Base-by-base conservation (phyloP, 2,113 vertebrate species). In the Pangasianodon hypophthalmus region DNA sequence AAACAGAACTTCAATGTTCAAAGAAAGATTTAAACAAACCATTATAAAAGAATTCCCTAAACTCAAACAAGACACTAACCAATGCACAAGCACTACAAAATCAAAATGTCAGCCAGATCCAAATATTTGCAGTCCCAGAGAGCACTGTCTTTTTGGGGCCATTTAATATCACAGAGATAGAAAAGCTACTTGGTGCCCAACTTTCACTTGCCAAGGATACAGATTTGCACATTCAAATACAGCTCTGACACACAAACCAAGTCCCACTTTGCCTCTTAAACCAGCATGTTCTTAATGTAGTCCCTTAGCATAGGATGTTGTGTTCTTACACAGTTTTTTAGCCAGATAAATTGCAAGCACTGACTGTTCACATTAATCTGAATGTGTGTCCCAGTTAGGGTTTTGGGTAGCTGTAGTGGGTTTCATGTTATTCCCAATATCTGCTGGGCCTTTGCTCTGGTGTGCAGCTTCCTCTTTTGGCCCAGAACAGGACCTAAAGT, bases 141-240 rank as follows among this genome's bases (percentile, higher is more conserved):
- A 84, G 54, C 6, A 58, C 11, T 24, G 11, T 56, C 37, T 37
- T 83, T 41, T 84, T 58, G 4, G 18, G 8, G n/a, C 4, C 77
- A 11, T 41, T 41, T 41, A 50, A 32, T 52, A 54, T n/a, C n/a
- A n/a, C 75, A 32, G 48, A 60, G 37, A 14, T 16, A 46, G 37
- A 83, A 62, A 29, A 84, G 21, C 37, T 14, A 62, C 56, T 81
- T 52, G 7, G 46, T 80, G 5, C 41, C 19, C 37, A 46, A 62
- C 37, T 24, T 84, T 60, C 2, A 60, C 10, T 60, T 60, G 32
- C 19, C 10, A 84, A 41, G 4, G 54, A 58, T 14, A 6, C 32
- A 84, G 19, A 84, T 84, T 58, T 84, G 56, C 21, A 60, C 60
- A 84, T 84, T 84, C 19, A 84, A 32, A 60, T 41, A 24, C 82